Evolutionary conservation across 2,113 vertebrate species (phyloP).

Genomic region (Emydocephalus ijimae): DNA sequence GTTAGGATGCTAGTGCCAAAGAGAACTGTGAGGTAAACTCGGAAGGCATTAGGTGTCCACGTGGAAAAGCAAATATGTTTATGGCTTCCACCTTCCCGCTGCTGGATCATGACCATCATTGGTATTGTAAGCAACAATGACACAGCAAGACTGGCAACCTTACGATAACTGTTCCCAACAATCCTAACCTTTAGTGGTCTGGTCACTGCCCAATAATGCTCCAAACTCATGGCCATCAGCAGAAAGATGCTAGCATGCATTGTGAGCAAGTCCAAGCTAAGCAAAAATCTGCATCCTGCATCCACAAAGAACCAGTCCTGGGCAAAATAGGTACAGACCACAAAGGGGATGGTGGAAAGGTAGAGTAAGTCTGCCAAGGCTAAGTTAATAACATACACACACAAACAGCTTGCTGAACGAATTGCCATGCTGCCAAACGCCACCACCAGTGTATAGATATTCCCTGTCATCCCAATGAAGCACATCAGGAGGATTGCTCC

Average conservation of each 20-base stretch:
- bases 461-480: conserved; percentile 74
- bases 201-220: conserved; percentile 80
- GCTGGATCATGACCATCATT: conserved; percentile 83
- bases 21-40: conserved; percentile 74
- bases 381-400: conserved; percentile 80
- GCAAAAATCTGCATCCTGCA: conserved; percentile 76
- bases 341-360: conserved; percentile 85
- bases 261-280: conserved; percentile 85
- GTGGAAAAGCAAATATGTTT: conserved; percentile 81
- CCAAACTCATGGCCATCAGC: conserved; percentile 80
- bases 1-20: conserved; percentile 76
- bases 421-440: conserved; percentile 64
- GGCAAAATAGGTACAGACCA: conserved; percentile 81
- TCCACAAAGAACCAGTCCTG: conserved; percentile 84
- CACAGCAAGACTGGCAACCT: conserved; percentile 60
- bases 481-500: conserved; percentile 74
- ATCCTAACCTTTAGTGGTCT: conserved; percentile 66
- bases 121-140: conserved; percentile 73
- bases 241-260: conserved; percentile 85
- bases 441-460: conserved; percentile 76
- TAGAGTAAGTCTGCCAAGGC: conserved; percentile 84
- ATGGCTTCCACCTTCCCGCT: conserved; percentile 60
- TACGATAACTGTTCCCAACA: conserved; percentile 32
- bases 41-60: conserved; percentile 75
- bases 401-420: conserved; percentile 73